Evolutionary conservation across 2,113 vertebrate genomes (phyloP), one percentile per base, ranked within the genome.

Genomic region (Psilopogon haemacephalus): DNA sequence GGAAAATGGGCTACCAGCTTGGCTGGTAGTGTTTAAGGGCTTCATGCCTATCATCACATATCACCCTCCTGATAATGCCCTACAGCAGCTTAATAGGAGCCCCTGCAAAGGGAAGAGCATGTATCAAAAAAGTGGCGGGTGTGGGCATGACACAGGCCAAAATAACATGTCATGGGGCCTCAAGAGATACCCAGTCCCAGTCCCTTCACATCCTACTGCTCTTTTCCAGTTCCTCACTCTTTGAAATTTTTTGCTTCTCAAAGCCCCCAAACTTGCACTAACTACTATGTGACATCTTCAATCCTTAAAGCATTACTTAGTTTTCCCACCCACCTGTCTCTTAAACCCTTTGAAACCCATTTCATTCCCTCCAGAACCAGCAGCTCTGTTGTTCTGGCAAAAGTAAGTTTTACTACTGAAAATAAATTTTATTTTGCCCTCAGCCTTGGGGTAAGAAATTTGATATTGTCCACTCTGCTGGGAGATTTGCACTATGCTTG

Each of bases 1-100:
- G 82, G 54, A 42, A 30, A 62, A 86, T 35, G 7, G 15, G 52
- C n/a, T 58, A n/a, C n/a, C n/a, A n/a, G 30, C 14, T 32, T 40
- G 32, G 12, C 27, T 76, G 26, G 19, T 18, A 30, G 16, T 32
- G 32, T 56, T 73, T 27, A 37, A 44, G 35, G 11, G 50, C 27
- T 82, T 32, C 5, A 8, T 28, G 21, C 37, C 58, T 40, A 65
- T 35, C 27, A 64, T 55, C 52, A 75, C 23, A 2, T 58, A 13
- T 46, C 35, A 33, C 15, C 14, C 14, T 59, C 28, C 16, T 5
- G 18, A 56, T 42, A 50, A 12, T 6, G 32, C 33, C 9, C 21
- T 69, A 63, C 14, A 32, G 63, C 3, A 2, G 15, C 5, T 26
- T 42, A 69, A 33, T 0, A 0, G 13, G 30, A 50, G 32, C 16